phyloP scores from a whole-genome alignment of 92 coral and sea anemone species.

The Palythoa grandiflora region DNA sequence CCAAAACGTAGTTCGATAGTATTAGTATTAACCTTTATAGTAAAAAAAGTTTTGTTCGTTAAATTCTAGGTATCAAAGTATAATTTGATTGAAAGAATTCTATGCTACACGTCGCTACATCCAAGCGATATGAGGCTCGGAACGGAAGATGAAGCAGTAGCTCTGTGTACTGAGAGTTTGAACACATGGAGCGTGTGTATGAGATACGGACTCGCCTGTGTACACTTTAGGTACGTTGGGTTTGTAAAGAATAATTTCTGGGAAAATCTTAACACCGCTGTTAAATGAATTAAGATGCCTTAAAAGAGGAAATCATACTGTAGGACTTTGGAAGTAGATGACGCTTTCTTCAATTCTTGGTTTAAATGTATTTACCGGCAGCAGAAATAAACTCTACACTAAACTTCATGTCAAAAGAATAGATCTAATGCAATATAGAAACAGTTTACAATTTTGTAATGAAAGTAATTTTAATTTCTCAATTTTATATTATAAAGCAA shows the following conservation, averaged over 20 bases:
- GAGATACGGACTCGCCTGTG: constrained; percentile 92
- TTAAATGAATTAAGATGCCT: background rate
- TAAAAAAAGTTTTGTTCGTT: background rate
- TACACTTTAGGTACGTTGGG: constrained; percentile 74
- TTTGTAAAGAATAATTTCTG: background rate
- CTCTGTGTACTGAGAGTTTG: constrained; percentile 84
- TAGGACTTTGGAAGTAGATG: background rate
- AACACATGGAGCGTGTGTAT: constrained; percentile 89
- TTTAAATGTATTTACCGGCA: background rate
- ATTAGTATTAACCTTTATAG: too few relatives aligned
- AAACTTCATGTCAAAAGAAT: too few relatives aligned
- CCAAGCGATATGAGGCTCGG: constrained; percentile 79
- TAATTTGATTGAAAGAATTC: constrained; percentile 72
- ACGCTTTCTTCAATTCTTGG: background rate
- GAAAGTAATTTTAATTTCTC: too few relatives aligned
- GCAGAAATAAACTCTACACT: too few relatives aligned
- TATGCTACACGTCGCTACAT: constrained; percentile 81
- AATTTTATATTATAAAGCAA: too few relatives aligned
- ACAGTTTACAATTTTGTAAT: too few relatives aligned
- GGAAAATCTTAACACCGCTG: background rate
- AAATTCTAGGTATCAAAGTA: constrained; percentile 73
- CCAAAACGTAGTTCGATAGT: too few relatives aligned
- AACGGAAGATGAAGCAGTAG: constrained; percentile 58
- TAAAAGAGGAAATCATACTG: background rate
- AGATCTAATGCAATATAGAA: too few relatives aligned